These are phyloP conservation scores for Nerophis lumbriciformis DNA, from an alignment of 2,113 vertebrate genomes.

Conservation along the genomic window DNA sequence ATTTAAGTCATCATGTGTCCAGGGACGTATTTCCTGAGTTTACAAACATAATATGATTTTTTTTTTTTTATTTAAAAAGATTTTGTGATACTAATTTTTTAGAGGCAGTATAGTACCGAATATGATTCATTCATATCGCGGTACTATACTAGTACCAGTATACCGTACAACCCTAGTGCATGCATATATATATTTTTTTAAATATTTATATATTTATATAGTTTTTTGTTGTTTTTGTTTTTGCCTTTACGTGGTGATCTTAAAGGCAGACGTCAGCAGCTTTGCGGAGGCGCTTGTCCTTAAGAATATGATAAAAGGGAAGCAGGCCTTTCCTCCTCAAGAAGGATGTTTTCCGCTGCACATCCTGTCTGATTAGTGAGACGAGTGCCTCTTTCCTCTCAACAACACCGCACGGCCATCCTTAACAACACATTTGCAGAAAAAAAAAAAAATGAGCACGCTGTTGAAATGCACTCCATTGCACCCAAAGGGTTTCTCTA, in stretches of 20 bases:
- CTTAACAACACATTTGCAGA: conserved; percentile 14
- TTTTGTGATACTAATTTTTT: too few relatives aligned
- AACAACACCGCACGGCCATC: conserved; percentile 31
- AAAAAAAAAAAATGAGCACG: conserved; percentile 6
- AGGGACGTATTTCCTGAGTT: too few relatives aligned
- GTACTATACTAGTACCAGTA: too few relatives aligned
- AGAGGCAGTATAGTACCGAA: too few relatives aligned
- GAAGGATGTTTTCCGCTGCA: conserved; percentile 63
- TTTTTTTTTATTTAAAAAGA: too few relatives aligned
- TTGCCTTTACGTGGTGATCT: conserved; percentile 13
- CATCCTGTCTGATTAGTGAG: conserved; percentile 64
- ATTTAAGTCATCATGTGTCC: too few relatives aligned
- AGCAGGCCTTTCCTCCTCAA: conserved; percentile 70
- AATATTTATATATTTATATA: too few relatives aligned
- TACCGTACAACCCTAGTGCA: too few relatives aligned
- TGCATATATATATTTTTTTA: too few relatives aligned
- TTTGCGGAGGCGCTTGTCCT: conserved; percentile 52
- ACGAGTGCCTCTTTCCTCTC: conserved; percentile 41
- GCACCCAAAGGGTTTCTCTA: conserved; percentile 21
- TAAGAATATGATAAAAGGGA: conserved; percentile 69
- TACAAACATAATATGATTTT: too few relatives aligned
- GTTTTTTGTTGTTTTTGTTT: conserved; percentile 4
- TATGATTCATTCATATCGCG: too few relatives aligned
- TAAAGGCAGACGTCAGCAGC: conserved; percentile 43
- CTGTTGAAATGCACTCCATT: conserved; percentile 26